A percentile compares a stretch with the other conserved stretches of the same genome.
These are phyloP conservation scores for Dissostichus mawsoni DNA, from an alignment of 2,113 vertebrate genomes.

Conservation along the genomic window DNA sequence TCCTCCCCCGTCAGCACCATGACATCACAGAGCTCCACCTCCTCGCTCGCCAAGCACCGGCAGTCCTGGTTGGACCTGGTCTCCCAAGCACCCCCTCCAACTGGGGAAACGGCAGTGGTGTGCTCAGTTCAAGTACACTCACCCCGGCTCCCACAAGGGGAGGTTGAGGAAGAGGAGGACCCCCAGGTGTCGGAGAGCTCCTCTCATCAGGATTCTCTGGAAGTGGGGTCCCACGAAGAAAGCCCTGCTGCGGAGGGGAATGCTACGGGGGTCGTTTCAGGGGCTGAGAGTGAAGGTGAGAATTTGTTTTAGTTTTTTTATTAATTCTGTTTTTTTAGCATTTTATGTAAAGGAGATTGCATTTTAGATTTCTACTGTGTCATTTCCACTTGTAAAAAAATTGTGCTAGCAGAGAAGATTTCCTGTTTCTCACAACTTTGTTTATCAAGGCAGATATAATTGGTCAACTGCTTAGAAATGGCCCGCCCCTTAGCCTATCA, in stretches of 20 bases:
- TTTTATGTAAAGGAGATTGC: not conserved
- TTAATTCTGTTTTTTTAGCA: not conserved
- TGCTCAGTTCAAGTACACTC: constrained; percentile 84
- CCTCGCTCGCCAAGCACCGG: constrained; percentile 85
- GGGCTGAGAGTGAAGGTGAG: constrained; percentile 51
- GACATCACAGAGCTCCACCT: constrained; percentile 84
- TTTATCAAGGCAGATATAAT: not conserved
- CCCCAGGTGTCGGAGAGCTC: constrained; percentile 48
- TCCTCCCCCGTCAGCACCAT: constrained; percentile 87
- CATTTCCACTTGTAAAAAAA: not conserved
- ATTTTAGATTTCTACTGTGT: not conserved
- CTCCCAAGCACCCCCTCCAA: constrained; percentile 73
- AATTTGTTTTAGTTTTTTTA: constrained; percentile 2
- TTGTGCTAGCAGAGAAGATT: not conserved
- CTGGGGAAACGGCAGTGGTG: constrained; percentile 76
- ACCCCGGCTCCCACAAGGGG: constrained; percentile 42
- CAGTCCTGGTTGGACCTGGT: constrained; percentile 87
- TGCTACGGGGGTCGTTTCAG: constrained; percentile 43
- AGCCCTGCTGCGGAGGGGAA: constrained; percentile 32
- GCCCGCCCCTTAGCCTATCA: no score
- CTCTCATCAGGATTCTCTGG: constrained; percentile 58
- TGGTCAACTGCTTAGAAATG: no score
- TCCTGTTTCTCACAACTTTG: not conserved
- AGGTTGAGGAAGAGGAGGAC: constrained; percentile 35
- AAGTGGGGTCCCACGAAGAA: constrained; percentile 48